Base-by-base conservation (phyloP, 2,797 vertebrate species). In the Pipistrellus pygmaeus region DNA sequence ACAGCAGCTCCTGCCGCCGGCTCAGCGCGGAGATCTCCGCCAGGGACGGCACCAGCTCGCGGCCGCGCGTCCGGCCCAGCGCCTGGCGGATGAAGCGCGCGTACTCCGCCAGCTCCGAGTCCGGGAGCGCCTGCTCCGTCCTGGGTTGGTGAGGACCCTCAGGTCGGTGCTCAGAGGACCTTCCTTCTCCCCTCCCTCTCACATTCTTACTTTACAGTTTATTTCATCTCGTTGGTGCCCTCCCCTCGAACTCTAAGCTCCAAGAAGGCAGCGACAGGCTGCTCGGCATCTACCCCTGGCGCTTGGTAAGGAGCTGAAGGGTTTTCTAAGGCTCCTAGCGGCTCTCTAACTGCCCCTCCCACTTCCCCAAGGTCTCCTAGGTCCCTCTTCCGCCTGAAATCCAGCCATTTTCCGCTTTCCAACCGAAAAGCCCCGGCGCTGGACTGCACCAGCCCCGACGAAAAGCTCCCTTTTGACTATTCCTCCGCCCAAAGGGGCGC, bases 11-110 rank as follows among this genome's bases (percentile, higher is more conserved):
- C 96, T 99, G 99, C 77, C 99, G 97, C 88, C 96, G 98, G 98
- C 99, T 99, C 97, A 99, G 98, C 89, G 99, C 99, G 69, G 99
- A 98, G 98, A 99, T 99, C 98, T 99, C 99, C 35, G 99, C 99
- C 98, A 99, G 98, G 2, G 99, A 99, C 7, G 99, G 99, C 93
- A 99, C 99, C 0, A 98, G 98, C 97, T 99, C 99, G 12, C 99
- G 98, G 83, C 99, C 98, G 60, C 98, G 98, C 0, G 99, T 99
- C 97, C 99, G 99, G 64, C 98, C 98, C 97, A 99, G 97, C 0
- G 99, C 99, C 95, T 98, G 99, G 17, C 98, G 98, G 97, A 99
- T 99, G 98, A 99, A 99, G 87, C 98, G 98, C 2, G 99, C 99
- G 0, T 99, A 99, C 95, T 99, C 98, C 83, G 99, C 99, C 98